Evolutionary conservation across 2,797 vertebrate genomes (phyloP), one percentile per base, ranked within the genome.

Genomic region (Myiothlypis coronata): DNA sequence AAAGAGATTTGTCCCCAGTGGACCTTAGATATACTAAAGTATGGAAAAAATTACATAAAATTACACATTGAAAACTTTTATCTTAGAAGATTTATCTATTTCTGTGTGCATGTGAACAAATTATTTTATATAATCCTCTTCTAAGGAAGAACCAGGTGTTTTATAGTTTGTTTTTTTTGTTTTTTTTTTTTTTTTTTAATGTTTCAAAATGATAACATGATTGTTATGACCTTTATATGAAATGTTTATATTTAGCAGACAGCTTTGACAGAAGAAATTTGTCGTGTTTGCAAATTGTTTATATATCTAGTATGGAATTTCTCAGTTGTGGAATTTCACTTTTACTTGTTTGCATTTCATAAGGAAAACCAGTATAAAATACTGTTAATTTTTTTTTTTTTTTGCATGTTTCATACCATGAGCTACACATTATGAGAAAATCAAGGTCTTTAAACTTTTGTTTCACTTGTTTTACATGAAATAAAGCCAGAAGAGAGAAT

Each of bases 371-470:
- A 3, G 10, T 39, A 43, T 53, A 22, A 64, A 83, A 61, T 34
- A n/a, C 9, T 39, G 7, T 50, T 37, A 60, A 39, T 39, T 37
- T 11, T 37, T 13, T 39, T 37, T 35, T 28, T 28, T 92, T 92
- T 94, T 86, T 83, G 5, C 0, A 0, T 12, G 26, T 64, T 72
- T 22, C 4, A 12, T 30, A 24, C 0, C 4, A n/a, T 9, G 9
- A 23, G 35, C 3, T n/a, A 52, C 12, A 17, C 19, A 34, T 35
- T 47, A 30, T n/a, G 21, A 52, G 13, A 35, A 89, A 84, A 59
- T 0, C 0, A 44, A 91, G 20, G 8, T 47, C 39, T 72, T 75
- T 47, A 60, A 74, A 52, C 5, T 59, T 91, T 14, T 55, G 3
- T 53, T 55, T 84, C 11, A 26, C n/a, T 57, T 65, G 3, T 15